Evolutionary conservation across 2,888 invertebrate species (phyloP), one percentile per base, ranked within the genome.

Genomic region (Hypomecis punctinalis): DNA sequence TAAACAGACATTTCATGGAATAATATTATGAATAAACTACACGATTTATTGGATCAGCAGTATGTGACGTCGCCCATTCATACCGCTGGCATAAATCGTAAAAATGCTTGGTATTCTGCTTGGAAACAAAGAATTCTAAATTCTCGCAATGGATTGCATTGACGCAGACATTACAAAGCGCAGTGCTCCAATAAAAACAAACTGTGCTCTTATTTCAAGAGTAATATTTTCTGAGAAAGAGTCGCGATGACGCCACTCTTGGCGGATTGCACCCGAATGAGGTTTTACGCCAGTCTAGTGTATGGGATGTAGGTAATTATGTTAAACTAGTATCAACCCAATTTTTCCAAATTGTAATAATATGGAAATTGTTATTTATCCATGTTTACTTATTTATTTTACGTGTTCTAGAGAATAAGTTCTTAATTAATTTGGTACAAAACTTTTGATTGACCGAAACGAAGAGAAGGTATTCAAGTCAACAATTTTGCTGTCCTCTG

Each of bases 201-300:
- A 66, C 61, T 63, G 66, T 49, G 60, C 57, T 57, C 51, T 61
- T 63, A 61, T 61, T 66, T 57, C 63, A 66, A 65, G 65, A 48
- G 61, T 55, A 66, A 66, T 65, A 60, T 67, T 62, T 67, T 65
- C 67, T 61, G 65, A 61, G 56, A 62, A 67, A 64, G 45, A 63
- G 58, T 63, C 60, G 39, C 49, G 37, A 53, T 63, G 68, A 68
- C 67, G 67, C 63, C 61, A 65, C 61, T 61, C 23, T 39, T 70
- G 55, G 65, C 69, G 74, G 76, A 83, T 81, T 79, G 82, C 81
- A 85, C 84, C 71, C 70, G 76, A 86, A 86, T 77, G 77, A 76
- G 73, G 75, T 4, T 42, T 33, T 33, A 46, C 23, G 39, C 36
- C 33, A 49, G 46, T 37, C 56, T 51, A 60, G 56, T 48, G 39